phyloP scores from a whole-genome alignment of 2,797 vertebrate species.

The Aldrovandia affinis region DNA sequence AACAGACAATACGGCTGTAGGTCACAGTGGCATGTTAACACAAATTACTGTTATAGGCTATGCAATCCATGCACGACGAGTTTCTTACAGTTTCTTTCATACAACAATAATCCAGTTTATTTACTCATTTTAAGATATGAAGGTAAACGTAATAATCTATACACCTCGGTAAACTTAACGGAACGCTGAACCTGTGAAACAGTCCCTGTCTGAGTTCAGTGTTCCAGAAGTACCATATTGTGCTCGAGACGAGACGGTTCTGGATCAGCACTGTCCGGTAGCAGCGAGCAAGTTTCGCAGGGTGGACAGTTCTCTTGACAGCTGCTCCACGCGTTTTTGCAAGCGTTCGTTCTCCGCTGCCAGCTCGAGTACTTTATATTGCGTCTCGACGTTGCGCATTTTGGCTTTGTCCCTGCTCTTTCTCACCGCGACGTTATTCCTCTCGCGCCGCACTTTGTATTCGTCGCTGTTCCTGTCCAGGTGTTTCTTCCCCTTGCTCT shows the following conservation, averaged over 20 bases:
- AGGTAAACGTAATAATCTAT: conserved; percentile 34
- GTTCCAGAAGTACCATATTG: background rate
- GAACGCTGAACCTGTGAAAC: conserved; percentile 37
- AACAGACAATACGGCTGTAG: conserved; percentile 59
- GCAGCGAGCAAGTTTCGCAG: conserved; percentile 93
- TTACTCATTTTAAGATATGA: conserved; percentile 42
- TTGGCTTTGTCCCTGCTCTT: conserved; percentile 99
- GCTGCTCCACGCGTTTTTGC: conserved; percentile 97
- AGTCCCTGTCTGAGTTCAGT: conserved; percentile 41
- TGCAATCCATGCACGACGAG: conserved; percentile 71
- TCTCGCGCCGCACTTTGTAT: conserved; percentile 89
- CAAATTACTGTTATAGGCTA: conserved; percentile 62
- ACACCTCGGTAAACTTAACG: conserved; percentile 2
- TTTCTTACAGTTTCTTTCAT: conserved; percentile 62
- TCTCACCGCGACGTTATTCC: conserved; percentile 98
- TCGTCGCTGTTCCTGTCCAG: conserved; percentile 97
- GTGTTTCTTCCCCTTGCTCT: conserved; percentile 88
- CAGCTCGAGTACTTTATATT: conserved; percentile 97
- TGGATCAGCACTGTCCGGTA: conserved; percentile 73
- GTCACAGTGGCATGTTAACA: conserved; percentile 66
- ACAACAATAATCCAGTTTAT: conserved; percentile 53
- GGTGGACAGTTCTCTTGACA: conserved; percentile 93
- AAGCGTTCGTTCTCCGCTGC: conserved; percentile 96
- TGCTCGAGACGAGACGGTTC: background rate
- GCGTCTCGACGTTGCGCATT: conserved; percentile 95